Evolutionary conservation across 2,797 vertebrate species (phyloP).

Genomic region (Eutrigla gurnardus): DNA sequence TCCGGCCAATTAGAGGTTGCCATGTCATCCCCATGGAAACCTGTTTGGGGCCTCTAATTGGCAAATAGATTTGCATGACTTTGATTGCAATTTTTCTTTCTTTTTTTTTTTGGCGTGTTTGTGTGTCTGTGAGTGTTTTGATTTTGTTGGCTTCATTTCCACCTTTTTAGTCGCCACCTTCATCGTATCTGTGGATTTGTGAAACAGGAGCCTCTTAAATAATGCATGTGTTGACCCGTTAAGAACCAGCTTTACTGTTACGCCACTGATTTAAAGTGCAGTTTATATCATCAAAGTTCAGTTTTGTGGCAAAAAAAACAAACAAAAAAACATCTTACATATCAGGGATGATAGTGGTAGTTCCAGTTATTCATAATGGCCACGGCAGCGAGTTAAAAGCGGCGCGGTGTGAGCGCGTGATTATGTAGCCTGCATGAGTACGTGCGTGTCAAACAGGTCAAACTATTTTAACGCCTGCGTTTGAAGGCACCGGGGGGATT

Average conservation of each 20-base stretch:
- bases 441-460: slow-evolving; percentile 56
- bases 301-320: background rate
- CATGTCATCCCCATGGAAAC: slow-evolving; percentile 82
- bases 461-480: slow-evolving; percentile 67
- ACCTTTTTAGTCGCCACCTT: slow-evolving; percentile 26
- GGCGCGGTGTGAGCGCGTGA: slow-evolving; percentile 36
- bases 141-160: slow-evolving; percentile 30
- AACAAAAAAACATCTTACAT: background rate
- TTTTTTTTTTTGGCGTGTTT: background rate
- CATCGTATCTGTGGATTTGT: slow-evolving; percentile 60
- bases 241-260: slow-evolving; percentile 58
- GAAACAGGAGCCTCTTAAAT: slow-evolving; percentile 70
- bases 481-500: slow-evolving; percentile 46
- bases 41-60: slow-evolving; percentile 79
- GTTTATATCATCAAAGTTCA: slow-evolving; percentile 36
- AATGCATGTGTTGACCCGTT: slow-evolving; percentile 72
- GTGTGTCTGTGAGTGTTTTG: slow-evolving; percentile 44
- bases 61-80: slow-evolving; percentile 83
- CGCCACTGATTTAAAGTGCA: slow-evolving; percentile 47
- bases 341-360: background rate
- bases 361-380: slow-evolving; percentile 20
- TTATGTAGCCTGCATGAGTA: slow-evolving; percentile 39
- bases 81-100: slow-evolving; percentile 73
- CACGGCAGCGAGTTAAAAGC: slow-evolving; percentile 17
- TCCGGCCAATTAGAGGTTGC: slow-evolving; percentile 80